These are phyloP conservation scores for Dimorphilus gyrociliatus DNA, from an alignment of 2,888 invertebrate species.

Conservation along the genomic window DNA sequence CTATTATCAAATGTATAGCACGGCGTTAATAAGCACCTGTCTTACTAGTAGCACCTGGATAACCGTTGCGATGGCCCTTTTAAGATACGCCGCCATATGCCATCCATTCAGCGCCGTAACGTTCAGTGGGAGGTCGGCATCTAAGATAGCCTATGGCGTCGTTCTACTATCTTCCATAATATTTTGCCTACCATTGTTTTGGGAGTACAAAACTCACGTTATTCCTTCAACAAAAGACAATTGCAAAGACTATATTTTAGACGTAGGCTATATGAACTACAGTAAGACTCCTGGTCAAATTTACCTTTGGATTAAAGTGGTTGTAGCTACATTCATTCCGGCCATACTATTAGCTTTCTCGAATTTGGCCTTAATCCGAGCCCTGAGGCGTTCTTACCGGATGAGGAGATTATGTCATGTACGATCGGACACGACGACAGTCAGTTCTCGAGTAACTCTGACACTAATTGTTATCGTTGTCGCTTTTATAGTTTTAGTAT, in stretches of 20 bases:
- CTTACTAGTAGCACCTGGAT: slow-evolving; percentile 8
- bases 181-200: slow-evolving; percentile 8
- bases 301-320: slow-evolving; percentile 3
- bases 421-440: slow-evolving; percentile 1
- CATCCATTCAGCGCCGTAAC: slow-evolving; percentile 7
- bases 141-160: slow-evolving; percentile 1
- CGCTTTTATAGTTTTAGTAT: slow-evolving; percentile 4
- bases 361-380: slow-evolving; percentile 3
- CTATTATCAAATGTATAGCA: slow-evolving; percentile 8
- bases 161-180: slow-evolving; percentile 5
- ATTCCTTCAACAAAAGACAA: too few relatives aligned
- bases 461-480: slow-evolving; percentile 4
- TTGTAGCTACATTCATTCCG: slow-evolving; percentile 1
- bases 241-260: too few relatives aligned
- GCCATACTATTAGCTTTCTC: slow-evolving; percentile 4
- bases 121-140: slow-evolving; percentile 3
- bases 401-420: slow-evolving; percentile 2
- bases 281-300: too few relatives aligned
- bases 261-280: too few relatives aligned
- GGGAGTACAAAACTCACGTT: slow-evolving; percentile 6
- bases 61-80: slow-evolving; percentile 7
- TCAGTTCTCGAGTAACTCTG: slow-evolving; percentile 3
- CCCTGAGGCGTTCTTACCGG: slow-evolving; percentile 3
- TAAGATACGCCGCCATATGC: slow-evolving; percentile 9
- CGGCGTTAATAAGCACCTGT: slow-evolving; percentile 7